Evolutionary conservation across 2,888 invertebrate species (phyloP).

Genomic region (Drosophila rubida): DNA sequence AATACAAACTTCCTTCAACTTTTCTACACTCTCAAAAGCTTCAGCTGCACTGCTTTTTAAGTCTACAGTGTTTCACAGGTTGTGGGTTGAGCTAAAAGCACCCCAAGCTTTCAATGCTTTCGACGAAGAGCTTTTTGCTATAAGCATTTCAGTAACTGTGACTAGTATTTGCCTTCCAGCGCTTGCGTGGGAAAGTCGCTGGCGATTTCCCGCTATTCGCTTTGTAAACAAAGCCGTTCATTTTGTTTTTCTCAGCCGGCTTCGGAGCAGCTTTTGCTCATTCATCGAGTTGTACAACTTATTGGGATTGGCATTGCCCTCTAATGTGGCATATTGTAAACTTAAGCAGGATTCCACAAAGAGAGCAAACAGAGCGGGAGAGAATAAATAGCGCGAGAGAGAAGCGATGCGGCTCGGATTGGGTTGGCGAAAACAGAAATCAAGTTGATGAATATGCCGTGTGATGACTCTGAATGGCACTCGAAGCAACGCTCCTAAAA

Average conservation of each 20-base stretch:
- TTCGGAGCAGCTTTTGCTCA: slow-evolving; percentile 53
- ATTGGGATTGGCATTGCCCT: slow-evolving; percentile 38
- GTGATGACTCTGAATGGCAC: slow-evolving; percentile 71
- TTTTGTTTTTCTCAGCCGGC: slow-evolving; percentile 49
- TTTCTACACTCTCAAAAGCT: slow-evolving; percentile 3
- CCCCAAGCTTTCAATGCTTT: slow-evolving; percentile 2
- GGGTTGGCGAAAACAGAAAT: slow-evolving; percentile 45
- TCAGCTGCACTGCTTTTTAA: not conserved
- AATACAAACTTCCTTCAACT: slow-evolving; percentile 3
- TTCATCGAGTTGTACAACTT: slow-evolving; percentile 53
- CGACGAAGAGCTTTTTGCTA: slow-evolving; percentile 40
- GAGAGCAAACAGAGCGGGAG: slow-evolving; percentile 1
- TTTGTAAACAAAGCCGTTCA: slow-evolving; percentile 38
- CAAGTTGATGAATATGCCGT: slow-evolving; percentile 75
- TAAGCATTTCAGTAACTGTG: slow-evolving; percentile 40
- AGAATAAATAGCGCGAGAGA: not conserved
- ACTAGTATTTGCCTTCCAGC: slow-evolving; percentile 46
- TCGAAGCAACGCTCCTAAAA: slow-evolving; percentile 35
- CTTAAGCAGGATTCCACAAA: slow-evolving; percentile 30
- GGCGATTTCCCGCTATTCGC: slow-evolving; percentile 36
- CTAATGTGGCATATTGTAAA: slow-evolving; percentile 36
- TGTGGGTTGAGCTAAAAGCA: not conserved
- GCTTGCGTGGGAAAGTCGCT: slow-evolving; percentile 49
- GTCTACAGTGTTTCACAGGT: slow-evolving; percentile 1
- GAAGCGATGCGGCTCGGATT: not conserved